Evolutionary conservation across 2,797 vertebrate species (phyloP).

Genomic region (Emydoidea blandingii): DNA sequence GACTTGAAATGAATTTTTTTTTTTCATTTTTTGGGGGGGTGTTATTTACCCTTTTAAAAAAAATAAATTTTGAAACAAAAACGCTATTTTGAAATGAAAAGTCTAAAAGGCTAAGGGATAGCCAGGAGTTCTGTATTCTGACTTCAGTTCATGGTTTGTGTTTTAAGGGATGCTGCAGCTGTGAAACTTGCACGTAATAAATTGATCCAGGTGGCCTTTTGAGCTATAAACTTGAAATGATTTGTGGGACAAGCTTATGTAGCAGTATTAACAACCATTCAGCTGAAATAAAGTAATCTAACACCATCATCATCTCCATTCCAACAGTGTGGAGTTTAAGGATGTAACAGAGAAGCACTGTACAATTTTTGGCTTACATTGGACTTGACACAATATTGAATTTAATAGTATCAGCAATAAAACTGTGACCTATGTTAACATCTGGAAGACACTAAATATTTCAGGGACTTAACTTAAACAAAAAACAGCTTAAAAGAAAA

Average conservation of each 20-base stretch:
- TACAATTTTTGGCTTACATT: neutral
- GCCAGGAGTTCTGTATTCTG: rapidly evolving
- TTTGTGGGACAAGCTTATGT: neutral
- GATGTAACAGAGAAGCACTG: neutral
- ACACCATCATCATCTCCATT: neutral
- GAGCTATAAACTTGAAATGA: neutral
- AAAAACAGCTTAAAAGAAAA: neutral
- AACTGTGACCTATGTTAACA: neutral
- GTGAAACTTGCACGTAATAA: neutral
- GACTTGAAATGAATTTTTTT: neutral
- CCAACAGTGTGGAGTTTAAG: rapidly evolving
- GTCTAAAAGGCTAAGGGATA: neutral
- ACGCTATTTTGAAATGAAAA: neutral
- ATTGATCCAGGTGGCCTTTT: neutral
- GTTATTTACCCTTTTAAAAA: neutral
- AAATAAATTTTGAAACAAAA: neutral
- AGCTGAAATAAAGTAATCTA: neutral
- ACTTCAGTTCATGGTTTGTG: neutral
- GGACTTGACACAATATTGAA: neutral
- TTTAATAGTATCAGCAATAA: neutral
- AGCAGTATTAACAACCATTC: rapidly evolving
- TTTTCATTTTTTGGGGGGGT: neutral
- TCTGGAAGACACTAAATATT: neutral
- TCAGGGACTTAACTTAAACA: constrained; percentile 3
- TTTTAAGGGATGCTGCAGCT: neutral